Evolutionary conservation across 1,140 invertebrate genomes (phyloP), one percentile per base, ranked within the genome.

Genomic region (Lepidostoma basale): DNA sequence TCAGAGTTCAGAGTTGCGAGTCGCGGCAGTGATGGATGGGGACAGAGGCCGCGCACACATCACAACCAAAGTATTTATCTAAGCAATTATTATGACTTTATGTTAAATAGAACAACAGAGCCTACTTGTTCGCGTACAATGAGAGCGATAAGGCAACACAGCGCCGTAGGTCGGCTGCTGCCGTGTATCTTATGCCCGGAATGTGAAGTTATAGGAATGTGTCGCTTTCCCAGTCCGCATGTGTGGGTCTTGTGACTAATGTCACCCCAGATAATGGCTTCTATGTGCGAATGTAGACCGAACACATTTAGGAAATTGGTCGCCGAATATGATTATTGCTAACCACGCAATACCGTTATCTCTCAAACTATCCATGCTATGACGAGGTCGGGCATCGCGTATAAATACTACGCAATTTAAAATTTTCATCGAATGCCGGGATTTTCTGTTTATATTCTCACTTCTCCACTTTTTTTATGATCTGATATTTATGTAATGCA

Each of bases 261-360:
- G 54, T 22, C 54, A 39, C 54, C 54, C 22, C 54, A n/a, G 54
- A 59, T 59, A 59, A 40, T 40, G 36, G 54, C 30, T 10, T 36
- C 20, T 59, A 40, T 39, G 54, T 39, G 54, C 33, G 30, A 59
- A 59, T 20, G 54, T n/a, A 22, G 54, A 59, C 30, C 10, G 20
- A 39, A 59, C 20, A 22, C 22, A 59, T 59, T 59, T 39, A 22
- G 30, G 20, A 40, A 59, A 59, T 59, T 59, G 54, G 9, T 59
- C 40, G 33, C 33, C 54, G 16, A 25, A 59, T 59, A 59, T 23
- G 33, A 59, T 39, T 39, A 54, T 33, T 16, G 25, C 25, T 54
- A 28, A 30, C 49, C 49, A 30, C 49, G 3, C 22, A 54, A 14
- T 30, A 30, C 14, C 49, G 14, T 26, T 6, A 54, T 20, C 20